Conservation (phyloP, 2,888 invertebrate genomes). For the Chrysomela aeneicollis region DNA sequence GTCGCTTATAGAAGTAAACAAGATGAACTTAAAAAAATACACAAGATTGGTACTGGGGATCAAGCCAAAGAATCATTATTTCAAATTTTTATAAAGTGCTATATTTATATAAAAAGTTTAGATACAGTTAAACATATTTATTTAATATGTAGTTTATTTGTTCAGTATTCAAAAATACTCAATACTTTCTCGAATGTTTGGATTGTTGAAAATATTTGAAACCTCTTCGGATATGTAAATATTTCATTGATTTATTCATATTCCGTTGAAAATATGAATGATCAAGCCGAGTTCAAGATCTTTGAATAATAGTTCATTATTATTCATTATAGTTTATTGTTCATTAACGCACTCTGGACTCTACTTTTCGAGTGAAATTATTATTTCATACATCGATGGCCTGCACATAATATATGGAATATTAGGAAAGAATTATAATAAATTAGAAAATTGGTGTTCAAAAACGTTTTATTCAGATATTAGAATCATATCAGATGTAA, state of each 20-base stretch:
- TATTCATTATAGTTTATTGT: neutral
- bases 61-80: conserved; percentile 86
- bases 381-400: neutral
- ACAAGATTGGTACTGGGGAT: conserved; percentile 78
- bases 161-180: conserved; percentile 38
- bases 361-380: neutral
- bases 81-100: conserved; percentile 65
- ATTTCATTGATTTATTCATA: conserved; percentile 33
- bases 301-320: neutral
- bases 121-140: conserved; percentile 55
- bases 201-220: conserved; percentile 42
- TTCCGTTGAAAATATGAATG: conserved; percentile 32
- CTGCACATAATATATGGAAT: neutral
- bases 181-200: conserved; percentile 40
- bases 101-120: conserved; percentile 60
- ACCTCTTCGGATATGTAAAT: conserved; percentile 25
- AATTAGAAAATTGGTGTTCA: too few species aligned
- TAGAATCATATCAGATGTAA: too few species aligned
- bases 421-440: too few species aligned
- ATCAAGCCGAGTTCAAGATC: conserved; percentile 1
- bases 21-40: conserved; percentile 43
- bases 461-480: too few species aligned
- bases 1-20: conserved; percentile 49
- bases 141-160: conserved; percentile 44
- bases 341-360: neutral